Evolutionary conservation across 37 sponge, comb jelly and placozoan genomes (phyloP).

Genomic region (Lycopodina hypogea): DNA sequence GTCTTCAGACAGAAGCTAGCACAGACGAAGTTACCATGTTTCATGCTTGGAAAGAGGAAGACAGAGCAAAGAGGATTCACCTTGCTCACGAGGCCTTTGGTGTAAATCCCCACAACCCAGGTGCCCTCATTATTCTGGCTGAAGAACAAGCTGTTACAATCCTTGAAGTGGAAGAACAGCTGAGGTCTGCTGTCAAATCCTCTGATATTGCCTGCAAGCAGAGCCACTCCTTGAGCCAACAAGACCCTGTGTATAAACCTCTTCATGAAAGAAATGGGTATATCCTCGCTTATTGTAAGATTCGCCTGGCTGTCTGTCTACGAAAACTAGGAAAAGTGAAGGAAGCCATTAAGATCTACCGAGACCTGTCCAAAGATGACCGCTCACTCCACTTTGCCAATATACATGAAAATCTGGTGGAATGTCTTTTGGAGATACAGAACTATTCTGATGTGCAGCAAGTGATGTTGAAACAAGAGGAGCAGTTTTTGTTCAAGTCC

Average conservation of each 20-base stretch:
- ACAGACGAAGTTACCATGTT: slow-evolving; percentile 1
- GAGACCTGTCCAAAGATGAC: slow-evolving; percentile 63
- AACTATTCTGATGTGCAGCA: slow-evolving; percentile 78
- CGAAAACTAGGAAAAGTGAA: slow-evolving; percentile 71
- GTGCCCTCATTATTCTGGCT: slow-evolving; percentile 64
- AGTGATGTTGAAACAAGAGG: slow-evolving; percentile 69
- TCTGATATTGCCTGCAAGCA: slow-evolving; percentile 23
- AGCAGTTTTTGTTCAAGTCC: slow-evolving; percentile 67
- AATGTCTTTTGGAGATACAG: slow-evolving; percentile 75
- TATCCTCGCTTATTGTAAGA: slow-evolving; percentile 44
- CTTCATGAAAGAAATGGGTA: slow-evolving; percentile 52
- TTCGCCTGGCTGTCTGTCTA: slow-evolving; percentile 72
- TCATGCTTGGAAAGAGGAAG: slow-evolving; percentile 68
- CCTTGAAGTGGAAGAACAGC: slow-evolving; percentile 56
- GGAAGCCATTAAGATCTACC: slow-evolving; percentile 69
- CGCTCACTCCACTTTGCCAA: slow-evolving; percentile 41
- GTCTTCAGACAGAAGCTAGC: slow-evolving; percentile 1
- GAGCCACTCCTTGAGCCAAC: slow-evolving; percentile 15
- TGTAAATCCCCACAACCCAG: slow-evolving; percentile 52
- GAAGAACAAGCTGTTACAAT: slow-evolving; percentile 69
- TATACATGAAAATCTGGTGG: slow-evolving; percentile 76
- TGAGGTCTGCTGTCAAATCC: slow-evolving; percentile 39
- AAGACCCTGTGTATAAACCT: slow-evolving; percentile 62
- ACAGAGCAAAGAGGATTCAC: slow-evolving; percentile 37
- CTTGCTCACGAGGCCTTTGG: slow-evolving; percentile 62